Evolutionary conservation across 1,140 invertebrate species (phyloP).

Genomic region (Drosophila fuyamai): DNA sequence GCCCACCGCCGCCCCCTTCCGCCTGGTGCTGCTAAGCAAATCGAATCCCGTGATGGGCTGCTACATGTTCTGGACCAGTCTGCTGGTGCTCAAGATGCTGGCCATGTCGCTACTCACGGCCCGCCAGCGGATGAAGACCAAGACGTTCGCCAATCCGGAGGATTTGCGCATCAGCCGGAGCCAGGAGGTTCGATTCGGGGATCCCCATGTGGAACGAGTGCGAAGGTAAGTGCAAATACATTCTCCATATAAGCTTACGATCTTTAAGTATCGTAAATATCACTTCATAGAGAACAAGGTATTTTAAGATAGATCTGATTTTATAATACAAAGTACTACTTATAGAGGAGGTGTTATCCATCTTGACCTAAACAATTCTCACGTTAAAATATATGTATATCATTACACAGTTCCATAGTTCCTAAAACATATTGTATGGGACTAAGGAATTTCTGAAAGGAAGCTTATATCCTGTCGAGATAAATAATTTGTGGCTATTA

Average conservation of each 20-base stretch:
- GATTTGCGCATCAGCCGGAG: conserved; percentile 48
- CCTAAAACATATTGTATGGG: too few species aligned
- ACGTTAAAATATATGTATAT: not conserved
- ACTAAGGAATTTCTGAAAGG: too few species aligned
- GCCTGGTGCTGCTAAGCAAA: conserved; percentile 43
- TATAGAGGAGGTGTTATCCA: too few species aligned
- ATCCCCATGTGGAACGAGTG: conserved; percentile 69
- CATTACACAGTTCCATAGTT: not conserved
- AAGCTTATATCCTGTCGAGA: too few species aligned
- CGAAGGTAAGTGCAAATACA: conserved; percentile 46
- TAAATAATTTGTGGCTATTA: too few species aligned
- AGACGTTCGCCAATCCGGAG: conserved; percentile 70
- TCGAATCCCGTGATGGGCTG: conserved; percentile 84
- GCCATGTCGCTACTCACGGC: conserved; percentile 85
- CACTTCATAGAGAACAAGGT: too few species aligned
- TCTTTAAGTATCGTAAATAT: too few species aligned
- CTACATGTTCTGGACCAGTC: conserved; percentile 85
- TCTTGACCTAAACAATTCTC: too few species aligned
- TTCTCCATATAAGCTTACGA: too few species aligned
- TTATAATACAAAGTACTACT: too few species aligned
- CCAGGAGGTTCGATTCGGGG: conserved; percentile 61
- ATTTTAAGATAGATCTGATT: too few species aligned
- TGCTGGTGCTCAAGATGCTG: conserved; percentile 86
- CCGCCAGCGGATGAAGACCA: conserved; percentile 84
- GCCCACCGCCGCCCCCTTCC: conserved; percentile 6